A percentile compares a stretch with the other conserved stretches of the same genome.
phyloP scores from a whole-genome alignment of 2,888 invertebrate genomes.

The Pristionchus mayeri region DNA sequence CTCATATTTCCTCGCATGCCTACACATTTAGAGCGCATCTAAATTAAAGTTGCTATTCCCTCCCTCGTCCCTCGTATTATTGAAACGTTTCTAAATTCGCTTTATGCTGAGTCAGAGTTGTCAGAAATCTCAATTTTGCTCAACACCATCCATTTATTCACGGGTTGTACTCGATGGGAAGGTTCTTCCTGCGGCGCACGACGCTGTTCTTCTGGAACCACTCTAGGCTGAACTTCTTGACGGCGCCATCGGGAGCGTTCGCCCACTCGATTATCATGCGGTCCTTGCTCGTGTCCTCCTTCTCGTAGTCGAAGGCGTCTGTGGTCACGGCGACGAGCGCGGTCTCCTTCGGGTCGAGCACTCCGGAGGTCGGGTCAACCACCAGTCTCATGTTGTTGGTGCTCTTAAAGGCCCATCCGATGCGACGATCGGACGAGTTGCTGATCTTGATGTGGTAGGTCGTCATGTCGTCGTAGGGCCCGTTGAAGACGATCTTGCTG shows the following conservation, averaged over 20 bases:
- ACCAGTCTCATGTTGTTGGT: slow-evolving; percentile 59
- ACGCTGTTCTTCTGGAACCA: slow-evolving; percentile 66
- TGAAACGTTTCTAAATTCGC: too few relatives aligned
- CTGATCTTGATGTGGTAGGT: slow-evolving; percentile 54
- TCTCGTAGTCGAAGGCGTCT: slow-evolving; percentile 56
- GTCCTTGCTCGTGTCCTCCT: slow-evolving; percentile 52
- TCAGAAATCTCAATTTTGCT: too few relatives aligned
- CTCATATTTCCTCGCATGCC: too few relatives aligned
- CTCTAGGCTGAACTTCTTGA: slow-evolving; percentile 61
- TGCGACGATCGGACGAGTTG: slow-evolving; percentile 56
- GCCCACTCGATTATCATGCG: too few relatives aligned
- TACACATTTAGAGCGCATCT: too few relatives aligned
- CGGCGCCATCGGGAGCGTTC: slow-evolving; percentile 65
- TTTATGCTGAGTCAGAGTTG: too few relatives aligned
- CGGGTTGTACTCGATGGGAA: slow-evolving; percentile 65
- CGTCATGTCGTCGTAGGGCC: slow-evolving; percentile 54
- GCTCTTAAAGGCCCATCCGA: slow-evolving; percentile 62
- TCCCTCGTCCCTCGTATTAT: too few relatives aligned
- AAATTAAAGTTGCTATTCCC: too few relatives aligned
- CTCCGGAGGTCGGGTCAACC: slow-evolving; percentile 57
- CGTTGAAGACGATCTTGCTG: slow-evolving; percentile 56
- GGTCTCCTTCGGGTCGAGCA: slow-evolving; percentile 59
- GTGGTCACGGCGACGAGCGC: slow-evolving; percentile 56
- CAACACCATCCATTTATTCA: too few relatives aligned
- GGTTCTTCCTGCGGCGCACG: slow-evolving; percentile 66